A percentile compares a stretch with the other conserved stretches of the same genome.
These are phyloP conservation scores for Darevskia nairensis DNA, from an alignment of 2,797 vertebrate species.

Conservation along the genomic window DNA sequence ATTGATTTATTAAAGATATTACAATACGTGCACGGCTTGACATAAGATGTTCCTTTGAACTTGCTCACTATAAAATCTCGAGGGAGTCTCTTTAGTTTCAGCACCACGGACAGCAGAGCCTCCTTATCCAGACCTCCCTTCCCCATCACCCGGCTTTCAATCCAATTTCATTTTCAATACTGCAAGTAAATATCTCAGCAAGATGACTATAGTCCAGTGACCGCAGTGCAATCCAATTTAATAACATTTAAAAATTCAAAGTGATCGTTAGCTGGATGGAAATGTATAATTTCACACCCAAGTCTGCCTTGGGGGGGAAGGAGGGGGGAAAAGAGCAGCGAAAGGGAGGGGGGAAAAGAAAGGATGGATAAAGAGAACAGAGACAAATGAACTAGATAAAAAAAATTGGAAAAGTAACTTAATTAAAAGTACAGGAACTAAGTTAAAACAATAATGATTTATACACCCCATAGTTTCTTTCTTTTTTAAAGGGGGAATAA, in stretches of 20 bases:
- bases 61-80: constrained; percentile 65
- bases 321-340: constrained; percentile 14
- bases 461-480: constrained; percentile 28
- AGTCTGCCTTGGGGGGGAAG: constrained; percentile 68
- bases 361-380: constrained; percentile 64
- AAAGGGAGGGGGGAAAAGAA: neutral
- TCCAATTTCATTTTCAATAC: constrained; percentile 73
- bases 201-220: constrained; percentile 71
- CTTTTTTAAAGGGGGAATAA: constrained; percentile 43
- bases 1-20: constrained; percentile 84
- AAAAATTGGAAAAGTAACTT: constrained; percentile 75
- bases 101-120: constrained; percentile 64
- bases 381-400: constrained; percentile 74
- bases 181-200: constrained; percentile 77
- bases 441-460: constrained; percentile 69
- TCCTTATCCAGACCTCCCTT: constrained; percentile 40
- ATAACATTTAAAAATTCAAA: constrained; percentile 79
- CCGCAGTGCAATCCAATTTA: constrained; percentile 78
- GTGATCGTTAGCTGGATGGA: constrained; percentile 73
- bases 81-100: constrained; percentile 74
- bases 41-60: constrained; percentile 78
- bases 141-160: constrained; percentile 27
- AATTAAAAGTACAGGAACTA: constrained; percentile 71
- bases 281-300: constrained; percentile 76
- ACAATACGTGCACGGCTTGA: constrained; percentile 76